These are phyloP conservation scores for Phoebastria nigripes DNA, from an alignment of 2,797 vertebrate genomes.

Conservation along the genomic window DNA sequence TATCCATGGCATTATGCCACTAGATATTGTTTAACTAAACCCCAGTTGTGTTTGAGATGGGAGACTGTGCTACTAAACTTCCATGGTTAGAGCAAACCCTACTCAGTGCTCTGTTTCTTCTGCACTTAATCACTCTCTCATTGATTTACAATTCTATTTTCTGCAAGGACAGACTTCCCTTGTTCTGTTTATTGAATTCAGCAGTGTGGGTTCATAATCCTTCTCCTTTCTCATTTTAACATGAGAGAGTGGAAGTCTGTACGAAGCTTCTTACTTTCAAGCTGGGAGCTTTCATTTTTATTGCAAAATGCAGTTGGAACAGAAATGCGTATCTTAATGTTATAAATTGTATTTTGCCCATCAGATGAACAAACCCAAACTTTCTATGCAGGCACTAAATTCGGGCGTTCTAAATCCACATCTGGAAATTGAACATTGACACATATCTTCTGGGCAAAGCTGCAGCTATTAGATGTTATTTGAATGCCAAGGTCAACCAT, in stretches of 20 bases:
- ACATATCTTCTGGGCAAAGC: slow-evolving; percentile 23
- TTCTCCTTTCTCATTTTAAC: slow-evolving; percentile 28
- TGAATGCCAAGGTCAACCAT: slow-evolving; percentile 63
- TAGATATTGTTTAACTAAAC: slow-evolving; percentile 17
- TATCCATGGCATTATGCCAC: neutral
- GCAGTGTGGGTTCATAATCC: slow-evolving; percentile 33
- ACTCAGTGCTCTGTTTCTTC: slow-evolving; percentile 16
- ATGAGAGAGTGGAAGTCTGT: neutral
- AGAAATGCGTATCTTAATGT: neutral
- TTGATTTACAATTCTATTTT: slow-evolving; percentile 60
- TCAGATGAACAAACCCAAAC: neutral
- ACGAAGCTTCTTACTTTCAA: slow-evolving; percentile 8
- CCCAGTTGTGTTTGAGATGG: neutral
- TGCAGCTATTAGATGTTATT: slow-evolving; percentile 19
- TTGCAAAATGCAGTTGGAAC: neutral
- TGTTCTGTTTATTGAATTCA: slow-evolving; percentile 56
- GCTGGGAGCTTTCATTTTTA: neutral
- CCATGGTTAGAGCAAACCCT: slow-evolving; percentile 12
- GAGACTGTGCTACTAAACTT: slow-evolving; percentile 11
- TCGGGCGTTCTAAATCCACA: neutral
- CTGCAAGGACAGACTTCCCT: slow-evolving; percentile 57
- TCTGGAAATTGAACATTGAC: slow-evolving; percentile 2
- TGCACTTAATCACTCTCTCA: slow-evolving; percentile 38
- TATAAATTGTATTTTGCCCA: neutral
- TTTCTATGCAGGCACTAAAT: neutral